phyloP scores from a whole-genome alignment of 2,113 vertebrate genomes.

The Dicrurus megarhynchus region DNA sequence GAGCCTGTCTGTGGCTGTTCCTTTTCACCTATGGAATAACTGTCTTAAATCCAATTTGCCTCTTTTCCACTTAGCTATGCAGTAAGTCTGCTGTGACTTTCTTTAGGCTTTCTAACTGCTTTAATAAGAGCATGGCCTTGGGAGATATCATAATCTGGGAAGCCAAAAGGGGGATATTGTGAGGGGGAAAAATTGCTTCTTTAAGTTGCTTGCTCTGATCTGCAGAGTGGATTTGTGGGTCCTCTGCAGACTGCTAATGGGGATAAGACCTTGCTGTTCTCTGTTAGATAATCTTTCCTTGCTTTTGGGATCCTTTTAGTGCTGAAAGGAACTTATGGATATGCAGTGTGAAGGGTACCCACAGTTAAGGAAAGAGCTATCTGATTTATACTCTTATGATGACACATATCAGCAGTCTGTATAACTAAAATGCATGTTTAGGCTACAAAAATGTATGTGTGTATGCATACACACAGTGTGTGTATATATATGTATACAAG shows the following conservation, averaged over 20 bases:
- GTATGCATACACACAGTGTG: not conserved
- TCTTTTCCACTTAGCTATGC: not conserved
- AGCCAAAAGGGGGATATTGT: not conserved
- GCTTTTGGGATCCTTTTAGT: not conserved
- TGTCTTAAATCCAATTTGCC: not conserved
- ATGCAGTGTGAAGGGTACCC: not conserved
- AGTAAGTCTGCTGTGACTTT: not conserved
- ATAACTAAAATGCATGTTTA: not conserved
- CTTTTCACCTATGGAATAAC: not conserved
- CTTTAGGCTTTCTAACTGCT: not conserved
- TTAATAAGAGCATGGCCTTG: not conserved
- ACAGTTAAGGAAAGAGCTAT: not conserved
- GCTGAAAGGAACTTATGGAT: not conserved
- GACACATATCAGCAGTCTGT: not conserved
- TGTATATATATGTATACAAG: not conserved
- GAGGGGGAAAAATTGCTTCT: not conserved
- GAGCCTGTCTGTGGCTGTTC: not conserved
- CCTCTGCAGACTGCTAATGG: not conserved
- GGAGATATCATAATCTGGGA: not conserved
- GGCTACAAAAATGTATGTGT: not conserved
- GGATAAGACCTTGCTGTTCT: not conserved
- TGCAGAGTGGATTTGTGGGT: not conserved
- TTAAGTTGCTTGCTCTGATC: not conserved
- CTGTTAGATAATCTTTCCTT: not conserved
- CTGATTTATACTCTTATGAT: not conserved